Evolutionary conservation across 2,113 vertebrate genomes (phyloP).

Genomic region (Numenius arquata): DNA sequence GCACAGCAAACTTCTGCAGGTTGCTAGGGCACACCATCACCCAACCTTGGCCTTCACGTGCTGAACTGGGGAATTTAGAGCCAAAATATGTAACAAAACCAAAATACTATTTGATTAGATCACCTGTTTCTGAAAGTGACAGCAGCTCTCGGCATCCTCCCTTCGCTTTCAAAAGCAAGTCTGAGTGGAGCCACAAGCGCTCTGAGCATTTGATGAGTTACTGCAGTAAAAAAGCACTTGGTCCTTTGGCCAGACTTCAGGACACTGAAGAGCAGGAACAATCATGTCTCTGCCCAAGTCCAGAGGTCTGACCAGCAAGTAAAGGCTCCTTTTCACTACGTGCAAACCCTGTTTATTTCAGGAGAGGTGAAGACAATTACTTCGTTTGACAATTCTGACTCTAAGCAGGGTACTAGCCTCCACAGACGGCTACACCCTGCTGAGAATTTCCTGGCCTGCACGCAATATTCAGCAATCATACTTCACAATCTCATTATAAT

Average conservation of each 20-base stretch:
- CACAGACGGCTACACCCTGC: background rate
- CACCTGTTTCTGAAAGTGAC: background rate
- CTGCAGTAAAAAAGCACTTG: background rate
- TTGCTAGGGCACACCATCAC: background rate
- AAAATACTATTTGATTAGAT: background rate
- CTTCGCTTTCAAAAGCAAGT: accelerated
- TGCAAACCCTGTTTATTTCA: background rate
- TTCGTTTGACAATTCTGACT: background rate
- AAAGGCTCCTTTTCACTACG: background rate
- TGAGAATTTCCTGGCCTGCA: background rate
- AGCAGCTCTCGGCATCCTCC: background rate
- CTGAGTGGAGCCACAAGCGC: background rate
- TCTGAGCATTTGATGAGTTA: background rate
- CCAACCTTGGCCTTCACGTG: accelerated
- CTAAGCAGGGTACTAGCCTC: background rate
- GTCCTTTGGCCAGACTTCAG: background rate
- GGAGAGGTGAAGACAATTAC: background rate
- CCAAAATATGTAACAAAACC: background rate
- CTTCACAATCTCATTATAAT: background rate
- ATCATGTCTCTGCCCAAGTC: background rate
- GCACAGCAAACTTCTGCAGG: background rate
- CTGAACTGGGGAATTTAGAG: background rate
- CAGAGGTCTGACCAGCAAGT: background rate
- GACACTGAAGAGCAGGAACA: background rate
- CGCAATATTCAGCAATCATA: background rate